These are phyloP conservation scores for Orbicella faveolata DNA, from an alignment of 64 coral and sea anemone genomes.

Conservation along the genomic window DNA sequence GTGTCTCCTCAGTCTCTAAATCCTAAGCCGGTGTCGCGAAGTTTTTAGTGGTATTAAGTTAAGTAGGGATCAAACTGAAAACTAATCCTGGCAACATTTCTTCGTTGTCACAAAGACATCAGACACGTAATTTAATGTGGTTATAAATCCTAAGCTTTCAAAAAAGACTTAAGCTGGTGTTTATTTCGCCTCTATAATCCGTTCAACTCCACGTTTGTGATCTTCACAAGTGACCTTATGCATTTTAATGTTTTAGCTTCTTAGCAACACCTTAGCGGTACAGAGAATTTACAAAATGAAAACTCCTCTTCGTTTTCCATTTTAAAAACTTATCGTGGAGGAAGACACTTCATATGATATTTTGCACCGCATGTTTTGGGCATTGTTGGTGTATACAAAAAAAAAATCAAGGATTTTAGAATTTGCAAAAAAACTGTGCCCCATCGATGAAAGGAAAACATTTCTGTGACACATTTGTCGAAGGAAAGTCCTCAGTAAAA, in stretches of 20 bases:
- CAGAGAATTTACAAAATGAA: not conserved
- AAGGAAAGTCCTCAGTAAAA: not conserved
- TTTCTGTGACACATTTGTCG: not conserved
- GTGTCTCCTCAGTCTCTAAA: too few relatives aligned
- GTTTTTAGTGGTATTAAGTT: too few relatives aligned
- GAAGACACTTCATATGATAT: not conserved
- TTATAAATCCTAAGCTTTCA: not conserved
- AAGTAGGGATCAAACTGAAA: too few relatives aligned
- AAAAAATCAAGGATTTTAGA: too few relatives aligned
- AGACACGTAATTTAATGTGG: not conserved
- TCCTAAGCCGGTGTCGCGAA: too few relatives aligned
- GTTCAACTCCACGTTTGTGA: not conserved
- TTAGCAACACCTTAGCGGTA: constrained; percentile 1
- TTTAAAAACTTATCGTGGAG: not conserved
- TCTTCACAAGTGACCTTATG: not conserved
- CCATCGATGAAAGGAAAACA: too few relatives aligned
- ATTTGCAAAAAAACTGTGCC: too few relatives aligned
- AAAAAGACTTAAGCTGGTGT: not conserved
- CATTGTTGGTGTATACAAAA: not conserved
- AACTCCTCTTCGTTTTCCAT: not conserved
- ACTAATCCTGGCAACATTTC: too few relatives aligned
- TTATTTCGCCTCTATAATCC: not conserved
- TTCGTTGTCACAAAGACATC: too few relatives aligned
- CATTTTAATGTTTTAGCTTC: not conserved
- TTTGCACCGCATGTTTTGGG: not conserved